phyloP scores from a whole-genome alignment of 2,113 vertebrate species.

The human (Homo sapiens) region DNA sequence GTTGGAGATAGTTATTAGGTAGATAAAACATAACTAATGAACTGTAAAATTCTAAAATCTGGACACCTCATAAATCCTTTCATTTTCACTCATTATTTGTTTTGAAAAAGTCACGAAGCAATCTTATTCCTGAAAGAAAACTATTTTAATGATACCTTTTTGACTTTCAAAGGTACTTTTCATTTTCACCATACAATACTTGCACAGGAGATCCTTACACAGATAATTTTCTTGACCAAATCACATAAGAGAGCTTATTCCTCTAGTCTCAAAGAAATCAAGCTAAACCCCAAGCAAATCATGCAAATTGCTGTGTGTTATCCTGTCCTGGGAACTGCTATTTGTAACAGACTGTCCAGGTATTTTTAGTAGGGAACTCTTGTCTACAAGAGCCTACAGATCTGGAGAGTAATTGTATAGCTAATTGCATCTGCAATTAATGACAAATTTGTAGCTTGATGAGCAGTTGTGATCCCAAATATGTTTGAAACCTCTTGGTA shows the following conservation, averaged over 20 bases:
- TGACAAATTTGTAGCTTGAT: constrained; percentile 7
- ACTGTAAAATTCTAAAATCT: constrained; percentile 16
- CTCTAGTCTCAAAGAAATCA: background rate
- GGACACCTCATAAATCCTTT: background rate
- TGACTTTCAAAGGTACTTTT: constrained; percentile 47
- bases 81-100: constrained; percentile 49
- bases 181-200: background rate
- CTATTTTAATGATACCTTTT: constrained; percentile 24
- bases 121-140: background rate
- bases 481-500: background rate
- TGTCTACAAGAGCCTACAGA: background rate
- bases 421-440: background rate
- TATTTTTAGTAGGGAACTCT: constrained; percentile 8
- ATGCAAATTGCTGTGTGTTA: background rate
- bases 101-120: constrained; percentile 23
- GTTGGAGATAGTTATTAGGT: constrained; percentile 12
- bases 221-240: constrained; percentile 37
- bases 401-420: background rate
- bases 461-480: background rate
- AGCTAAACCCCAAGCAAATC: background rate
- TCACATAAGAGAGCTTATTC: background rate
- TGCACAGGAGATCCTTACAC: background rate
- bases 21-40: constrained; percentile 21
- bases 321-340: background rate
- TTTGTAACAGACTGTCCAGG: background rate